A percentile compares a stretch with the other conserved stretches of the same genome.
These are phyloP conservation scores for Pseudoatta argentina DNA, from an alignment of 1,140 invertebrate species.

Conservation along the genomic window DNA sequence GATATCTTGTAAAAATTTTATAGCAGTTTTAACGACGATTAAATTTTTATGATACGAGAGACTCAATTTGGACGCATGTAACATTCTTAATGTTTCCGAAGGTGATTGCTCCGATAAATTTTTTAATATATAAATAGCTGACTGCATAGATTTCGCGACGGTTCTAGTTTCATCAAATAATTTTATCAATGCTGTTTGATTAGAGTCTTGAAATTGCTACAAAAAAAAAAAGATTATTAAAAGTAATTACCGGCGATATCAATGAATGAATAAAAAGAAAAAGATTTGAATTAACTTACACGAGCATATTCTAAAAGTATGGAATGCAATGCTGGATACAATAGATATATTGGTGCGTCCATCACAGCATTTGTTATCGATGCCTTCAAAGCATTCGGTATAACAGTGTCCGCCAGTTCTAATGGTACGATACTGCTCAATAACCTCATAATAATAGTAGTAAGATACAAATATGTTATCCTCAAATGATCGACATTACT, in stretches of 20 bases:
- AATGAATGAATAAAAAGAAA: neutral
- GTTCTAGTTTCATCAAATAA: slow-evolving; percentile 79
- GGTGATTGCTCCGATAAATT: slow-evolving; percentile 42
- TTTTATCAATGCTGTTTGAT: slow-evolving; percentile 73
- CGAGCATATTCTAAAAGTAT: slow-evolving; percentile 79
- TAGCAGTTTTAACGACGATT: slow-evolving; percentile 73
- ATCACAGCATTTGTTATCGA: slow-evolving; percentile 76
- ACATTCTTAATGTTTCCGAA: slow-evolving; percentile 72
- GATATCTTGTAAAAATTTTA: slow-evolving; percentile 72
- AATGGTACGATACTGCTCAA: slow-evolving; percentile 80
- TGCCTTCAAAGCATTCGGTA: slow-evolving; percentile 79
- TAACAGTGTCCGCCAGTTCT: slow-evolving; percentile 78
- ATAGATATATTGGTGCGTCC: slow-evolving; percentile 81
- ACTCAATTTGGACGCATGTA: slow-evolving; percentile 79
- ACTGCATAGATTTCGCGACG: slow-evolving; percentile 79
- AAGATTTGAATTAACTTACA: slow-evolving; percentile 69
- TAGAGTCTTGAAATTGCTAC: slow-evolving; percentile 76
- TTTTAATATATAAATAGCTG: slow-evolving; percentile 80
- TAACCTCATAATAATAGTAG: slow-evolving; percentile 77
- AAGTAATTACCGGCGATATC: neutral
- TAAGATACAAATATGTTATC: slow-evolving; percentile 79
- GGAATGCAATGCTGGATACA: slow-evolving; percentile 76
- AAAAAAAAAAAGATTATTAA: slow-evolving; percentile 39
- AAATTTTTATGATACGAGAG: slow-evolving; percentile 82
- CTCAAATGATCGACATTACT: slow-evolving; percentile 76